A percentile compares a stretch with the other conserved stretches of the same genome.
Evolutionary conservation across 2,888 invertebrate species (phyloP).

Genomic region (Cataglyphis cursor): DNA sequence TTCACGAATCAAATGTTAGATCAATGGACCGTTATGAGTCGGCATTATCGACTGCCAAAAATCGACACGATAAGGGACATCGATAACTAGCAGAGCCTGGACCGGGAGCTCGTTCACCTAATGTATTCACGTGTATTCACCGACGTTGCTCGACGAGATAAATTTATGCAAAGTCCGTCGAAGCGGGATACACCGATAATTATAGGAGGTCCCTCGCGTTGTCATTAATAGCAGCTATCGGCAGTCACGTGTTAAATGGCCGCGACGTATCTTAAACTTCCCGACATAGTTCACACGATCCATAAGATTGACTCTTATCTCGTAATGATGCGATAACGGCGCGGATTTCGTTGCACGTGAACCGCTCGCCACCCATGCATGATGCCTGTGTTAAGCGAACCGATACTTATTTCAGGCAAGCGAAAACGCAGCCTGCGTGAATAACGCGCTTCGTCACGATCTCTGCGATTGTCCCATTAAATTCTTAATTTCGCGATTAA

Average conservation of each 20-base stretch:
- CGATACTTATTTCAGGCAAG: slow-evolving; percentile 49
- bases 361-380: slow-evolving; percentile 49
- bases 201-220: slow-evolving; percentile 45
- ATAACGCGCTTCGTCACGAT: neutral
- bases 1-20: slow-evolving; percentile 26
- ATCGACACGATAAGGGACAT: slow-evolving; percentile 49
- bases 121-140: slow-evolving; percentile 49
- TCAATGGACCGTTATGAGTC: slow-evolving; percentile 2
- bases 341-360: slow-evolving; percentile 36
- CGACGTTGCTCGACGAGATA: slow-evolving; percentile 38
- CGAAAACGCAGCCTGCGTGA: slow-evolving; percentile 42
- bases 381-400: slow-evolving; percentile 37
- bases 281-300: slow-evolving; percentile 62
- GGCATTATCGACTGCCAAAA: slow-evolving; percentile 27
- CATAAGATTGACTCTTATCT: slow-evolving; percentile 58
- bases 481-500: slow-evolving; percentile 15
- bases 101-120: slow-evolving; percentile 39
- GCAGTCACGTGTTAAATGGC: slow-evolving; percentile 44
- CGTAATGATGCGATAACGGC: slow-evolving; percentile 54
- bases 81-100: slow-evolving; percentile 27
- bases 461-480: neutral
- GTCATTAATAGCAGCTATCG: slow-evolving; percentile 64
- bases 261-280: slow-evolving; percentile 38
- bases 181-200: slow-evolving; percentile 37
- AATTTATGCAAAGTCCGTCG: slow-evolving; percentile 62